These are phyloP conservation scores for Borostomias antarcticus DNA, from an alignment of 2,797 vertebrate species.

Conservation along the genomic window DNA sequence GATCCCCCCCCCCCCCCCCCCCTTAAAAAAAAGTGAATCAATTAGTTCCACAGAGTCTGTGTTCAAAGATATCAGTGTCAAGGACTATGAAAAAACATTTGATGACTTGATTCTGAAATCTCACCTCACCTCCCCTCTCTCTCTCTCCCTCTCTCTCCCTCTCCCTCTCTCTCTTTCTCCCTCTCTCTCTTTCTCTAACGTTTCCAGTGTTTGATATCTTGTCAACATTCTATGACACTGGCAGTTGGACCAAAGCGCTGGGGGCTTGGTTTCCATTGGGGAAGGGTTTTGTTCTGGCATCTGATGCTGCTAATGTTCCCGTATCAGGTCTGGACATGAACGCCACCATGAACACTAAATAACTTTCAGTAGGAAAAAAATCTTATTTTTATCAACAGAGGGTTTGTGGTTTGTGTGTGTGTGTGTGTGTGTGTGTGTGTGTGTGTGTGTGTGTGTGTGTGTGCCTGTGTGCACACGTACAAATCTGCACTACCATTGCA, in stretches of 20 bases:
- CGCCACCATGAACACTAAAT: not conserved
- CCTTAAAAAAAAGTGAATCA: too few relatives aligned
- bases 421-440: not conserved
- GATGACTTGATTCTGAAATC: not conserved
- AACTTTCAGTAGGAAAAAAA: not conserved
- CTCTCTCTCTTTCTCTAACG: not conserved
- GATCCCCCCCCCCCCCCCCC: too few relatives aligned
- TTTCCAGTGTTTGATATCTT: conserved; percentile 88
- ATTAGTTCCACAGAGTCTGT: too few relatives aligned
- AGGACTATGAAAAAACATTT: not conserved
- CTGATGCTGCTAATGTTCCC: not conserved
- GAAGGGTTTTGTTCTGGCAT: conserved; percentile 80
- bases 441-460: not conserved
- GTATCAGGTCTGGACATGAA: not conserved
- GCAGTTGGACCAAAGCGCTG: conserved; percentile 85
- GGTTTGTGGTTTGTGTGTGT: too few relatives aligned
- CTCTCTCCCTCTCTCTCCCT: not conserved
- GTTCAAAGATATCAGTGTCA: too few relatives aligned
- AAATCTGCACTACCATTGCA: not conserved
- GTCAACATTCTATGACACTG: conserved; percentile 75
- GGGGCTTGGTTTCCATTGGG: conserved; percentile 81
- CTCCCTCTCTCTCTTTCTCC: not conserved
- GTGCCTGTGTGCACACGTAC: not conserved
- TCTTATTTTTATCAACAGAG: not conserved
- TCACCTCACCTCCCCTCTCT: not conserved